phyloP scores from a whole-genome alignment of 2,888 invertebrate species.

The Eilema sororculum region DNA sequence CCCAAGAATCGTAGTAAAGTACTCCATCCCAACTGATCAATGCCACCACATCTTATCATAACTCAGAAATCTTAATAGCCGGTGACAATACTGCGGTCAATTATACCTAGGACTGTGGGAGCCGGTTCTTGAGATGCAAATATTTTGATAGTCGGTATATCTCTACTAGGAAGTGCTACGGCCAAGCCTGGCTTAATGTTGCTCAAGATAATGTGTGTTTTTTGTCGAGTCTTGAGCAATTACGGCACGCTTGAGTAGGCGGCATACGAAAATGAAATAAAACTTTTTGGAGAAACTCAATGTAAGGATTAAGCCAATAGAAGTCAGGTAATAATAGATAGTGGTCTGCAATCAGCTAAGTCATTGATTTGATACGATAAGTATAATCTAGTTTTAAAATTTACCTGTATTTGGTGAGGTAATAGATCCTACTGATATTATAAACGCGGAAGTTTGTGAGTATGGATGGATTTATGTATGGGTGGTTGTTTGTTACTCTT shows the following conservation, averaged over 20 bases:
- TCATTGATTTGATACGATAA: not conserved
- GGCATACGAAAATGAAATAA: not conserved
- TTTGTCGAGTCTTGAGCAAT: not conserved
- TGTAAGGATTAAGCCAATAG: not conserved
- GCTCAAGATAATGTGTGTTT: not conserved
- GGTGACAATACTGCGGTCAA: conserved; percentile 63
- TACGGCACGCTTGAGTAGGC: not conserved
- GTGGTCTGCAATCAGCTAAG: not conserved
- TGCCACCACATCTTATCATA: conserved; percentile 53
- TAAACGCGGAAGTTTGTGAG: too few relatives aligned
- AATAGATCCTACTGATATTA: not conserved
- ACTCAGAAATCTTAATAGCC: conserved; percentile 60
- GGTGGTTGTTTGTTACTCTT: too few relatives aligned
- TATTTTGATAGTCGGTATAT: conserved; percentile 37
- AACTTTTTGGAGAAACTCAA: not conserved
- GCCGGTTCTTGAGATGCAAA: conserved; percentile 56
- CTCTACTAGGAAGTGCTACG: conserved; percentile 26
- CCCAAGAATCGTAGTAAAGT: conserved; percentile 17
- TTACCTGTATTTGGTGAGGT: not conserved
- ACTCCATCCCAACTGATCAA: conserved; percentile 46
- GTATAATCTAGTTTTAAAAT: too few relatives aligned
- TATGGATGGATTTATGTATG: too few relatives aligned
- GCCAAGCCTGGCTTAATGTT: conserved; percentile 2
- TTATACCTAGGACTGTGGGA: conserved; percentile 45
- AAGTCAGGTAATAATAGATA: too few relatives aligned